Evolutionary conservation across 2,797 vertebrate genomes (phyloP).

Genomic region (Falco cherrug): DNA sequence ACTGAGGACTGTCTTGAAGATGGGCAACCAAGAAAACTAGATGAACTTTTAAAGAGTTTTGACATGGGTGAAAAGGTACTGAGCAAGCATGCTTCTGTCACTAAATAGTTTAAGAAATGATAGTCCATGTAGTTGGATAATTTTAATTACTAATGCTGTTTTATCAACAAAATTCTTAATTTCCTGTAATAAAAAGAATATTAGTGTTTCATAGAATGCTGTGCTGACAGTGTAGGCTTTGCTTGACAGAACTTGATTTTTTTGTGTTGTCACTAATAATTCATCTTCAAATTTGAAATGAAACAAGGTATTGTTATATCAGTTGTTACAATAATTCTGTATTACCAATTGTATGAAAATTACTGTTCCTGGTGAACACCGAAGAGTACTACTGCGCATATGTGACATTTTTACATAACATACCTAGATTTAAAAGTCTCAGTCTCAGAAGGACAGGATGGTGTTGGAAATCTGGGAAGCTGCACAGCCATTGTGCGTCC

Average conservation of each 20-base stretch:
- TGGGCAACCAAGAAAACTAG: conserved; percentile 21
- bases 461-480: background rate
- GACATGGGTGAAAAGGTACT: conserved; percentile 68
- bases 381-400: background rate
- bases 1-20: conserved; percentile 29
- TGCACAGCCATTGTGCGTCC: background rate
- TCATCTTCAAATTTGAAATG: background rate
- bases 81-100: background rate
- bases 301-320: background rate
- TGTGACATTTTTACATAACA: background rate
- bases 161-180: background rate
- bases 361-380: background rate
- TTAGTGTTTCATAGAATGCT: background rate
- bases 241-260: background rate
- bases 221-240: background rate
- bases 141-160: background rate
- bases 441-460: background rate
- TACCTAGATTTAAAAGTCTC: background rate
- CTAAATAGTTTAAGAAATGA: background rate
- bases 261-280: background rate
- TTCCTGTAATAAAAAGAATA: background rate
- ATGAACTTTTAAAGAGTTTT: conserved; percentile 43
- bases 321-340: background rate
- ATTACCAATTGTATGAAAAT: background rate
- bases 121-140: background rate